Conservation (phyloP, 2,888 invertebrate species). For the Drosophila paracracens region DNA sequence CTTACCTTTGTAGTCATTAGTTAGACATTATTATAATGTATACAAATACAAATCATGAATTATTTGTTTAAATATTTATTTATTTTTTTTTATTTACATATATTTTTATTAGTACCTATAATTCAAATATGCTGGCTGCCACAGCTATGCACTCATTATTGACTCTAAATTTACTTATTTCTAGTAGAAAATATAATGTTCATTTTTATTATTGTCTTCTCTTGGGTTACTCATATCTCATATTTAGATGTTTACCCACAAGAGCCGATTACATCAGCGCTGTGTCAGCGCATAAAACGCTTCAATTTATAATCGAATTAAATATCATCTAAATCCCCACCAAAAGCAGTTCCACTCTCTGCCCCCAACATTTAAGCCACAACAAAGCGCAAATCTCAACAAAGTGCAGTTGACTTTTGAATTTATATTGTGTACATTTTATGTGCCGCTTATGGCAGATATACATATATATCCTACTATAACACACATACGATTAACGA, state of each 20-base stretch:
- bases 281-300: not conserved
- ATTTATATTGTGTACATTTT: constrained; percentile 70
- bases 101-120: no score
- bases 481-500: constrained; percentile 71
- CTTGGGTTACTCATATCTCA: not conserved
- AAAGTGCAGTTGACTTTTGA: constrained; percentile 62
- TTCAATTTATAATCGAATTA: constrained; percentile 4
- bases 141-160: no score
- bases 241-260: not conserved
- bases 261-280: not conserved
- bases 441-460: constrained; percentile 55
- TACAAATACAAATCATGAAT: not conserved
- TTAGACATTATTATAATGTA: not conserved
- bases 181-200: not conserved
- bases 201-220: not conserved
- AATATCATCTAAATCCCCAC: not conserved
- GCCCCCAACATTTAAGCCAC: constrained; percentile 27
- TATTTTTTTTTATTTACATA: no score
- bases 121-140: no score
- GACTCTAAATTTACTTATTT: not conserved
- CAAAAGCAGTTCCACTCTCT: not conserved
- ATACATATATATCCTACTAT: constrained; percentile 1
- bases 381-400: constrained; percentile 36
- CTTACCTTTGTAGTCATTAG: not conserved
- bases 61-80: not conserved